A percentile compares a stretch with the other conserved stretches of the same genome.
Conservation (phyloP, 2,888 invertebrate species). For the Drosophila anomalata region DNA sequence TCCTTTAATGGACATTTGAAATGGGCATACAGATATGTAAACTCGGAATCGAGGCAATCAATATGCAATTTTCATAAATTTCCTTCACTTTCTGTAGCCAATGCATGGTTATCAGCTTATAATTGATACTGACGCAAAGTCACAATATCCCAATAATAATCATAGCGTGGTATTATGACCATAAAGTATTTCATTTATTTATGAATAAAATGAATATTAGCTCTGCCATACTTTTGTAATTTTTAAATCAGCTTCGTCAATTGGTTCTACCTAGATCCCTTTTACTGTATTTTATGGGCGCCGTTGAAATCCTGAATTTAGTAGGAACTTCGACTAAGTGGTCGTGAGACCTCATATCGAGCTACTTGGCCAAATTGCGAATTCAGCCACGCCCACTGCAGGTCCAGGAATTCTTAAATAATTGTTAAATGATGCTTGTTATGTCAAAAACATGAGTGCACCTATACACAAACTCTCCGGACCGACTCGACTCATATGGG, state of each 20-base stretch:
- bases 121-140: too few species aligned
- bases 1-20: too few species aligned
- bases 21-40: too few species aligned
- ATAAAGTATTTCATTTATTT: too few species aligned
- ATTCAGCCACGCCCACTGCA: conserved; percentile 29
- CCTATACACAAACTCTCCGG: conserved; percentile 8
- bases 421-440: conserved; percentile 79
- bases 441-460: conserved; percentile 69
- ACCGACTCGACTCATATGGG: conserved; percentile 14
- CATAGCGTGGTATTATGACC: too few species aligned
- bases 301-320: conserved; percentile 3
- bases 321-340: conserved; percentile 20
- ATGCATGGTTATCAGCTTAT: too few species aligned
- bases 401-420: conserved; percentile 66
- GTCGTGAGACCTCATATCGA: conserved; percentile 27
- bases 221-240: not conserved
- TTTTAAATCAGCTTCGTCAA: conserved; percentile 2
- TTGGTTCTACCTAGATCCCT: conserved; percentile 2
- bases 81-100: too few species aligned
- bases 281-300: conserved; percentile 41
- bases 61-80: too few species aligned
- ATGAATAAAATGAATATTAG: too few species aligned
- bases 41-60: too few species aligned
- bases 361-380: conserved; percentile 59
- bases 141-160: too few species aligned